Base-by-base conservation (phyloP, 2,888 invertebrate species). In the Bombylius discolor region DNA sequence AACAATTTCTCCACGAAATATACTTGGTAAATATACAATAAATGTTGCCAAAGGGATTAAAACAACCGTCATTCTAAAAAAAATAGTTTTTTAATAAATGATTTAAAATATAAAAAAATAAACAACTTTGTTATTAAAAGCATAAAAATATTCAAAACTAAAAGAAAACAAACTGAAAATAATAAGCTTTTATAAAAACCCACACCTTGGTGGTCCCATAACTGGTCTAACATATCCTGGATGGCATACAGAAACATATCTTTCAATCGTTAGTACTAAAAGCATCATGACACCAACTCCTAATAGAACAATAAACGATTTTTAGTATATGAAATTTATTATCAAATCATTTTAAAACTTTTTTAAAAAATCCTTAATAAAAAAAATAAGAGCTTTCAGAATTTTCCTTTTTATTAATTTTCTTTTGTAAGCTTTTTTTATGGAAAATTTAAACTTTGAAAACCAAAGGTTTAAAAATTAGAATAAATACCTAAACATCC, bases 281-380 rank as follows among this genome's bases (percentile, higher is more conserved):
- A 87, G 79, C 82, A 87, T 83, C 79, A 87, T 80, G 4, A 86
- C 87, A 55, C 86, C 85, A n/a, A 84, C 81, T 45, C 86, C 81
- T 78, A 44, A 0, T 44, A 46, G 42, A 46, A 36, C 23, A 23
- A 23, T 23, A 23, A 23, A 23, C 23, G 3, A 51, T 49, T 34
- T n/a, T 1, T 34, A 46, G 8, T 5, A 42, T 42, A 42, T 39
- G 4, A 42, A 42, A 42, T 8, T 42, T 42, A 11, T 11, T 2
- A 11, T 42, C 5, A 11, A 11, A 11, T 42, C 5, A 11, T 1
- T 5, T 11, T 42, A 11, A 42, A 42, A 42, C 4, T 42, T 42
- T 11, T 42, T 11, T 1, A 36, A 36, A 36, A 4, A 9, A 6
- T 36, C 9, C 47, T 48, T 49, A 12, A 46, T 33, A 11, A 45